These are phyloP conservation scores for Tangara arthus DNA, from an alignment of 2,797 vertebrate genomes.

Conservation along the genomic window DNA sequence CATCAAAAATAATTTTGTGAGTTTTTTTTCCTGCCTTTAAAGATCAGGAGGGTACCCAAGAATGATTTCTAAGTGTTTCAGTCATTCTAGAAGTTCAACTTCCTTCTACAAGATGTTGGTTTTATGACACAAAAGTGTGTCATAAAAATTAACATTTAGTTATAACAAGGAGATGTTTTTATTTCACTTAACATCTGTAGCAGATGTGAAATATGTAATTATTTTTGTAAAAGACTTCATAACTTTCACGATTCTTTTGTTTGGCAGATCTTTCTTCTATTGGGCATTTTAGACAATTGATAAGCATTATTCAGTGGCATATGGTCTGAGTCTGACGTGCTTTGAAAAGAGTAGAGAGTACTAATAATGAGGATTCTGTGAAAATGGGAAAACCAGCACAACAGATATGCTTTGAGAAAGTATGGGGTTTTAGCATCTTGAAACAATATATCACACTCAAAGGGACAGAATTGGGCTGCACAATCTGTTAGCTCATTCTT, in stretches of 20 bases:
- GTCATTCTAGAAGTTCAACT: slow-evolving; percentile 35
- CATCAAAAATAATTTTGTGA: background rate
- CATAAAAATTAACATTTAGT: slow-evolving; percentile 71
- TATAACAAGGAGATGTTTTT: slow-evolving; percentile 73
- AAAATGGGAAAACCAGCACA: slow-evolving; percentile 80
- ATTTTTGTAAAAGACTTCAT: slow-evolving; percentile 71
- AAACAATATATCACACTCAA: slow-evolving; percentile 86
- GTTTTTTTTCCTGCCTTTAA: slow-evolving; percentile 1
- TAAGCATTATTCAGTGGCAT: slow-evolving; percentile 82
- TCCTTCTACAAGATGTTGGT: slow-evolving; percentile 39
- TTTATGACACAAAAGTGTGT: slow-evolving; percentile 64
- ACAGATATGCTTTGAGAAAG: slow-evolving; percentile 81
- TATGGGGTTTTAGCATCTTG: slow-evolving; percentile 83
- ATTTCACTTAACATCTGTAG: slow-evolving; percentile 76
- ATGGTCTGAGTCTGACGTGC: slow-evolving; percentile 82
- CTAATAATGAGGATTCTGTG: slow-evolving; percentile 83
- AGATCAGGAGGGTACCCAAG: slow-evolving; percentile 6
- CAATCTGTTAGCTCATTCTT: slow-evolving; percentile 85
- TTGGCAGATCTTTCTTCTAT: slow-evolving; percentile 73
- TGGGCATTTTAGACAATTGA: slow-evolving; percentile 74
- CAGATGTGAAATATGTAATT: slow-evolving; percentile 76
- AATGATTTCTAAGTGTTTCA: slow-evolving; percentile 49
- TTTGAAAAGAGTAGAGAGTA: slow-evolving; percentile 81
- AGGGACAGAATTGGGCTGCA: slow-evolving; percentile 80
- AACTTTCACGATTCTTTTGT: slow-evolving; percentile 72